Conservation (phyloP, 1,140 invertebrate genomes). For the Lysiphlebus fabarum region DNA sequence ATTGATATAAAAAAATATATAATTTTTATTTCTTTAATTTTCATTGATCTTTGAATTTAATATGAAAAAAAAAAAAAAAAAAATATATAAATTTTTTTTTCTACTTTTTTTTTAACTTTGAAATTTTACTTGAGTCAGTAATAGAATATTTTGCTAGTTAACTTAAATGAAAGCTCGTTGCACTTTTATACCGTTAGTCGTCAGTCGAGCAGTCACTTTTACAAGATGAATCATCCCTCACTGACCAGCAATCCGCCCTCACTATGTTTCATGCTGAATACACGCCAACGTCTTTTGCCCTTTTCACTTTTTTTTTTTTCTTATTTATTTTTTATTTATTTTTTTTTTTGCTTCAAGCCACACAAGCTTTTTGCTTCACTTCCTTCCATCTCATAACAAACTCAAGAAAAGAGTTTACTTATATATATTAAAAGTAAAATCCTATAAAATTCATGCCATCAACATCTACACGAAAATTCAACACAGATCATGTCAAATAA, state of each 20-base stretch:
- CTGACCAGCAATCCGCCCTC: constrained; percentile 23
- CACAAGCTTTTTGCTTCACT: not conserved
- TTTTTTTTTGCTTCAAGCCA: not conserved
- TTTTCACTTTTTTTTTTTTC: not conserved
- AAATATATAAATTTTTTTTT: not conserved
- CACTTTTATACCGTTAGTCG: constrained; percentile 18
- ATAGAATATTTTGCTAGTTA: not conserved
- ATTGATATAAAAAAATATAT: too few relatives aligned
- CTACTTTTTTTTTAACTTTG: not conserved
- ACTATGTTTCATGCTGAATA: constrained; percentile 21
- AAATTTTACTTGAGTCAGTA: not conserved
- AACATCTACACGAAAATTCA: too few relatives aligned
- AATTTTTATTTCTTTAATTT: too few relatives aligned
- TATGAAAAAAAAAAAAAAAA: not conserved
- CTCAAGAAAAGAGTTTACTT: not conserved
- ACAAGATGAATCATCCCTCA: constrained; percentile 22
- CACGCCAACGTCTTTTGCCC: constrained; percentile 16
- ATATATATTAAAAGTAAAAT: too few relatives aligned
- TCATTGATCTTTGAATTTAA: not conserved
- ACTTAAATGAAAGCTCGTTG: not conserved
- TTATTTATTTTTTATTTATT: constrained; percentile 6
- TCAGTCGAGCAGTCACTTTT: constrained; percentile 21
- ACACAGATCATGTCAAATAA: too few relatives aligned
- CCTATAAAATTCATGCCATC: too few relatives aligned
- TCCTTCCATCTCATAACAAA: not conserved